Evolutionary conservation across 2,888 invertebrate species (phyloP), one percentile per base, ranked within the genome.

Genomic region (Drosophila mercatorum): DNA sequence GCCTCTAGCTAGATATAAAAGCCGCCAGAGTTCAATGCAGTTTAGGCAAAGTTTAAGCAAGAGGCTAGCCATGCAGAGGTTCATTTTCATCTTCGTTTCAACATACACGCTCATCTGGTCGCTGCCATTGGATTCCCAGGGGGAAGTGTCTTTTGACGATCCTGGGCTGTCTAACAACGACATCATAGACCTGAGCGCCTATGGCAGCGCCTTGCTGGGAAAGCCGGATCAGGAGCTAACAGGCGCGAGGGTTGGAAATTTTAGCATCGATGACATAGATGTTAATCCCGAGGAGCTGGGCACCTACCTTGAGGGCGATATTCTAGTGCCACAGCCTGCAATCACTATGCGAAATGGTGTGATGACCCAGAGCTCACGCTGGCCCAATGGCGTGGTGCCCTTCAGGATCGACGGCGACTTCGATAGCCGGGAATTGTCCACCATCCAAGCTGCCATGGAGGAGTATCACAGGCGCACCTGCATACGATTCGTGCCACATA

Each of bases 281-380:
- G 93, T 94, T 61, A 96, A 97, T 91, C 96, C 97, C 0, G 97
- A 97, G 90, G 97, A 97, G 89, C 92, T 96, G 89, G 96, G 97
- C 0, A 94, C 94, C 56, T 97, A 97, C 83, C 94, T 95, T 0
- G 96, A 97, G 90, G 96, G 96, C 8, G 97, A 97, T 82, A 96
- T 97, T 61, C 92, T 96, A 40, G 94, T 96, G 77, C 95, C 96
- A 0, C 70, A 75, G 14, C 51, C 69, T 6, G 66, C 31, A 1
- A 22, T 76, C 3, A 66, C 74, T 1, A 78, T 81, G 70, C 85
- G 83, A 68, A 96, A 96, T 74, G 96, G 96, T 0, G 83, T 96
- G 4, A 93, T 93, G n/a, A 94, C 94, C 0, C 93, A 94, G 44
- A 92, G 94, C 0, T 92, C 93, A 0, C 93, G 95, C 7, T 96